Percentiles rank a stretch among this genome's conserved stretches.
These are phyloP conservation scores for Brachionus rotundiformis DNA, from an alignment of 1,140 invertebrate genomes.

Conservation along the genomic window DNA sequence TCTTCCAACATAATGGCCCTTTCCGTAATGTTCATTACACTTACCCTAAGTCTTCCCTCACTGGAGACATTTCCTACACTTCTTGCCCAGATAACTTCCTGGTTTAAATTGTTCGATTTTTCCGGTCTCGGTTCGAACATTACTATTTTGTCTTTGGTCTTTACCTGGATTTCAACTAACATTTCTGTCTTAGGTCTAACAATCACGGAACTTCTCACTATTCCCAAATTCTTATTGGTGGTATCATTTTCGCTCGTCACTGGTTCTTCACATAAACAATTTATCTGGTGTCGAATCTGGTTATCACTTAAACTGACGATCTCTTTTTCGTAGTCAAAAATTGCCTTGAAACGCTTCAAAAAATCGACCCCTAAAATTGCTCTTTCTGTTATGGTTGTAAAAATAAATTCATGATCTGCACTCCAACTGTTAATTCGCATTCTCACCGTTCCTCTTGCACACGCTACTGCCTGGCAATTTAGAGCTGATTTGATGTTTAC, in stretches of 20 bases:
- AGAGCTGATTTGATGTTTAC: background rate
- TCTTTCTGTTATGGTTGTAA: background rate
- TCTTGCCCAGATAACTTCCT: background rate
- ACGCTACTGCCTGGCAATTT: background rate
- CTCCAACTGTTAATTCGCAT: background rate
- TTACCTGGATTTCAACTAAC: background rate
- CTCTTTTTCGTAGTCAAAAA: conserved; percentile 31
- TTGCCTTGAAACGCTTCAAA: background rate
- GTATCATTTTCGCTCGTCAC: background rate
- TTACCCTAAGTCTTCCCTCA: background rate
- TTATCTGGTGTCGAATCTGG: background rate
- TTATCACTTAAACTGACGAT: background rate
- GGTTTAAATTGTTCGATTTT: background rate
- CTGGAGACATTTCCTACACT: background rate
- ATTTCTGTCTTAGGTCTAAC: background rate
- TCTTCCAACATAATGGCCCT: background rate
- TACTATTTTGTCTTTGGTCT: background rate
- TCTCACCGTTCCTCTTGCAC: background rate
- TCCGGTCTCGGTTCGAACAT: conserved; percentile 12
- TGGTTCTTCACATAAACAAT: background rate
- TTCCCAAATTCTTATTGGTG: background rate
- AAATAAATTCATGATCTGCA: conserved; percentile 10
- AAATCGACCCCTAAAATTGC: background rate
- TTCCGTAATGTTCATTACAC: background rate
- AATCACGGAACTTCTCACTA: background rate